Evolutionary conservation across 2,797 vertebrate species (phyloP).

Genomic region (Discoglossus pictus): DNA sequence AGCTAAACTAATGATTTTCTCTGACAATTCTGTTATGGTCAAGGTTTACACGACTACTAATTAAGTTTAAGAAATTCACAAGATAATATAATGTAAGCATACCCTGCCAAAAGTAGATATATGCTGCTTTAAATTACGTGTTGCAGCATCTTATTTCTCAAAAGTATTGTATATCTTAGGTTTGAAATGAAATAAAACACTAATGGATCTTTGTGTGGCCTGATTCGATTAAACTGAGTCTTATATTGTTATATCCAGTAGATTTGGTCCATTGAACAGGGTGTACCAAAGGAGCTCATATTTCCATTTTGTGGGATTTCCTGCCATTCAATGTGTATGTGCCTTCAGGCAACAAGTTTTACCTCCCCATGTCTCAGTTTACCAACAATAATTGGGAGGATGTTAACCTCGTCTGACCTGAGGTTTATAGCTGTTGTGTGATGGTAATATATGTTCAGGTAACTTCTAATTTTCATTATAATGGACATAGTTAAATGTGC

Average conservation of each 20-base stretch:
- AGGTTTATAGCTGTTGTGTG: neutral
- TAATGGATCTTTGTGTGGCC: slow-evolving; percentile 3
- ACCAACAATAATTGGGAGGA: slow-evolving; percentile 35
- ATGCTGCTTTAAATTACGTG: no score
- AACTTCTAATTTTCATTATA: no score
- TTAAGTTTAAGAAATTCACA: no score
- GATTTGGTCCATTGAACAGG: slow-evolving; percentile 37
- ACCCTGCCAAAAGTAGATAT: no score
- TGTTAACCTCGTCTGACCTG: slow-evolving; percentile 32
- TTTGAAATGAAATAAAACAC: neutral
- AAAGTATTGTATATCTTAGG: neutral
- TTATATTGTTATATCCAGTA: slow-evolving; percentile 27
- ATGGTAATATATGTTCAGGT: no score
- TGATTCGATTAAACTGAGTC: slow-evolving; percentile 11
- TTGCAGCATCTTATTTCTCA: neutral
- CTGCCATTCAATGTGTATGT: slow-evolving; percentile 32
- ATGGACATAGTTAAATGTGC: no score
- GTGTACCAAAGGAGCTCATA: slow-evolving; percentile 4
- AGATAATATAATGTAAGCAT: no score
- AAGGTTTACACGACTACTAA: no score
- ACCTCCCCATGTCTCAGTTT: slow-evolving; percentile 29
- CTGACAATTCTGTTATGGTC: no score
- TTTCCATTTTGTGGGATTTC: slow-evolving; percentile 37
- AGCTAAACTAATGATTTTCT: no score
- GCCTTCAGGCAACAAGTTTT: slow-evolving; percentile 27